phyloP scores from a whole-genome alignment of 1,140 invertebrate genomes.

The Sycobia sp. region DNA sequence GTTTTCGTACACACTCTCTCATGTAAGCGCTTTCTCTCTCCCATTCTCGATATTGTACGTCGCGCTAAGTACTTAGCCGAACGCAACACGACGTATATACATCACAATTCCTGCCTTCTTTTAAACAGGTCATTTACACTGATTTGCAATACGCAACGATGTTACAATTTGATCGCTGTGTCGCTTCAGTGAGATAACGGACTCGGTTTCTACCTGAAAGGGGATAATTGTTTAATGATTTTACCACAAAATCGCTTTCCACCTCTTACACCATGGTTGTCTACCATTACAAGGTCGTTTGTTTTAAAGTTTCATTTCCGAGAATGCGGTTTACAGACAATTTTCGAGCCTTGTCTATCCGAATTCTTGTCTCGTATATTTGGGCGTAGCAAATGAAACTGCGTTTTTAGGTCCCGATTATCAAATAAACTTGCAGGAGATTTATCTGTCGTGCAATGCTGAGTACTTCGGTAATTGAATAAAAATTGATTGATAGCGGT shows the following conservation, averaged over 20 bases:
- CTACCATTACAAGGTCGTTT: not conserved
- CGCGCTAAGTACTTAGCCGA: too few species aligned
- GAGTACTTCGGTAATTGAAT: too few species aligned
- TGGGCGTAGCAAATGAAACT: constrained; percentile 22
- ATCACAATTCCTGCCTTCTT: constrained; percentile 1
- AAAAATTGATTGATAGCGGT: constrained; percentile 26
- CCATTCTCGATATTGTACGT: too few species aligned
- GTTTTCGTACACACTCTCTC: too few species aligned
- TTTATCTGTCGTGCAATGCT: constrained; percentile 24
- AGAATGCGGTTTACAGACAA: not conserved
- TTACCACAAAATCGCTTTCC: not conserved
- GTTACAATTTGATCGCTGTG: not conserved
- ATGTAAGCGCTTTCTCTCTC: too few species aligned
- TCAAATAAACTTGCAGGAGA: constrained; percentile 18
- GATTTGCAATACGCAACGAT: not conserved
- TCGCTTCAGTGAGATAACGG: not conserved
- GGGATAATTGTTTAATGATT: not conserved
- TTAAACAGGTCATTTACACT: not conserved
- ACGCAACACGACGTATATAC: too few species aligned
- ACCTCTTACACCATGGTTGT: not conserved
- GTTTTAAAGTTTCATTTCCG: not conserved
- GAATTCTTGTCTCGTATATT: too few species aligned
- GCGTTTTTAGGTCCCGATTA: constrained; percentile 22
- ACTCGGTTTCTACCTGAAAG: not conserved
- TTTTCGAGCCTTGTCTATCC: not conserved